These are phyloP conservation scores for Crocidura indochinensis DNA, from an alignment of 2,797 vertebrate genomes.

Conservation along the genomic window DNA sequence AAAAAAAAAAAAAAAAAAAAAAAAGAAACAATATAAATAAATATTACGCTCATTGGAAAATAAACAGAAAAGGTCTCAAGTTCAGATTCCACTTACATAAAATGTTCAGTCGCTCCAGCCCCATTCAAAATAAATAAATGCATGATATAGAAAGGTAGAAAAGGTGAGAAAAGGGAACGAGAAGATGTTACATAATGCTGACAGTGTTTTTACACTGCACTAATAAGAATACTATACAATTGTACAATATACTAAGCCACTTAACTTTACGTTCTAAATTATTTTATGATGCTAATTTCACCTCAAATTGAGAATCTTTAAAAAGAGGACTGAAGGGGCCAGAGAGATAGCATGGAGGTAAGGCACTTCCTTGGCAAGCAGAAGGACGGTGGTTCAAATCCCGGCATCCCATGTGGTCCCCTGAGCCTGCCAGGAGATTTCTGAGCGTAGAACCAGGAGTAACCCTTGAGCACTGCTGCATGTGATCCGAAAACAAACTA, in stretches of 20 bases:
- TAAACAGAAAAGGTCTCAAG: constrained; percentile 2
- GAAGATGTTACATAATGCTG: not conserved
- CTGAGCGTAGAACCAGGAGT: no score
- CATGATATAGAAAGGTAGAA: no score
- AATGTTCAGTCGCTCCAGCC: not conserved
- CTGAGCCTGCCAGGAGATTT: no score
- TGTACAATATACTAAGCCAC: not conserved
- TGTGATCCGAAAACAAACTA: no score
- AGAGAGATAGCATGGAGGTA: no score
- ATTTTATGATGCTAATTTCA: not conserved
- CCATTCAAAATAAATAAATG: no score
- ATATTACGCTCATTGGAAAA: constrained; percentile 35
- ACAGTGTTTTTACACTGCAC: not conserved
- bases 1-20: no score
- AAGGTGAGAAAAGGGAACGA: not conserved
- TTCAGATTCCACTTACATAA: not conserved
- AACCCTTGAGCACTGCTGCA: no score
- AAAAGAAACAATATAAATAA: not conserved
- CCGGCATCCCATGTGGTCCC: no score
- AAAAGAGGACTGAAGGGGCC: no score
- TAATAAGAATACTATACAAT: not conserved
- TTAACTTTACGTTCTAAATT: not conserved
- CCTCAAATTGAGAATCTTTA: not conserved
- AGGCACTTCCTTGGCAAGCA: no score
- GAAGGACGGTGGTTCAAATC: no score